Base-by-base conservation (phyloP, 2,797 vertebrate species). In the Cyprinella venusta region DNA sequence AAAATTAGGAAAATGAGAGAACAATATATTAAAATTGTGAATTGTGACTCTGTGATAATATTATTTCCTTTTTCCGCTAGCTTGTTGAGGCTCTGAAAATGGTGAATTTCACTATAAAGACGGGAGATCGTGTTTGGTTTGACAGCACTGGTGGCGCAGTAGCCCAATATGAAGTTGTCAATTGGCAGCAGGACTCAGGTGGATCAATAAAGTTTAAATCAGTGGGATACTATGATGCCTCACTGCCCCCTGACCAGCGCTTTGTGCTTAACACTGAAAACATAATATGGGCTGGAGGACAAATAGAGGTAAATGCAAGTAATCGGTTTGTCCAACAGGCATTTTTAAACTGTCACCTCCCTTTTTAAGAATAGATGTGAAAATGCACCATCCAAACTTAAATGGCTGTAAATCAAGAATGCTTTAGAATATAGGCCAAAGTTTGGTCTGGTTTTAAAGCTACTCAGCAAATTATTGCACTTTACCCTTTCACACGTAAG, bases 181-280 rank as follows among this genome's bases (percentile, higher is more conserved):
- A 56, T 4, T 56, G 8, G 52, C 52, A 56, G 19, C 52, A 56
- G 52, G 52, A 56, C 19, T n/a, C 52, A 8, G 52, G 21, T n/a
- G 52, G 19, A 56, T 56, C 52, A n/a, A 85, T 94, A 36, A 75
- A 90, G 61, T 94, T 95, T 79, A 92, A 90, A 87, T 88, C 92
- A 54, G 92, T 95, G 1, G 94, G 94, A 68, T 93, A 92, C 82
- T 94, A 94, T 72, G 94, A 94, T 2, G 92, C 91, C 59, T 92
- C 93, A 1, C 82, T 91, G n/a, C 91, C 93, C 8, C 84, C 87
- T 40, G 89, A 92, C 81, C 85, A 91, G 80, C 91, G 79, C 75
- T 92, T 94, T 85, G 85, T 92, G 50, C 88, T 93, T 5, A 88
- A 89, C 9, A 88, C 84, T 2, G 78, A 90, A 61, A 89, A 59